Base-by-base conservation (phyloP, 2,797 vertebrate genomes). In the Carcharodon carcharias region DNA sequence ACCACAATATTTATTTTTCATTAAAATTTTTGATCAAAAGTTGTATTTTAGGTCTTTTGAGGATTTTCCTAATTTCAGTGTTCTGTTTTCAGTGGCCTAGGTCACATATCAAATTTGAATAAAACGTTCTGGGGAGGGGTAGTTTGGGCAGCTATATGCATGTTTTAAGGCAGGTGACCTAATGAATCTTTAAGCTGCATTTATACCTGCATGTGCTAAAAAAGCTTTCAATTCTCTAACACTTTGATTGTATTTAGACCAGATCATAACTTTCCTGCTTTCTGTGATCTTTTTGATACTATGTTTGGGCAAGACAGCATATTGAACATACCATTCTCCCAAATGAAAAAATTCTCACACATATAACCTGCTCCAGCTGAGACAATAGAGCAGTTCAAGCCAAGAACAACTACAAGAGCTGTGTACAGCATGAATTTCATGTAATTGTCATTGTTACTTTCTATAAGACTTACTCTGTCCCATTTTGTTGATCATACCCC, bases 151-250 rank as follows among this genome's bases (percentile, higher is more conserved):
- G 7, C 50, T 94, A 26, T 45, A 65, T 69, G 18, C 50, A 7
- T 12, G 5, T 56, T 73, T 95, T 71, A 73, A 23, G n/a, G 50
- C 28, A 7, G 28, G n/a, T 77, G 28, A 77, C 69, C 69, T n/a
- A 18, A 61, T 63, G 71, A 95, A 77, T 95, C 94, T 95, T 73
- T 95, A 77, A 28, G 16, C 65, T 69, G 40, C 23, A 95, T 95
- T 50, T 71, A 50, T 50, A 54, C 21, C 54, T 71, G 94, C 69
- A 77, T 58, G 94, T 73, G 69, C 69, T 58, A 69, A 77, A 95
- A 56, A 95, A 56, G 50, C 31, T 95, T 73, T 71, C 56, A 61
- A 92, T 58, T 61, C 65, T 95, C 63, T 94, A 69, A 95, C 67
- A 95, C 45, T 71, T 95, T n/a, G 50, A 77, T 31, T 18, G 16